Conservation (phyloP, 1,140 invertebrate genomes). For the Platorchestia sp. region DNA sequence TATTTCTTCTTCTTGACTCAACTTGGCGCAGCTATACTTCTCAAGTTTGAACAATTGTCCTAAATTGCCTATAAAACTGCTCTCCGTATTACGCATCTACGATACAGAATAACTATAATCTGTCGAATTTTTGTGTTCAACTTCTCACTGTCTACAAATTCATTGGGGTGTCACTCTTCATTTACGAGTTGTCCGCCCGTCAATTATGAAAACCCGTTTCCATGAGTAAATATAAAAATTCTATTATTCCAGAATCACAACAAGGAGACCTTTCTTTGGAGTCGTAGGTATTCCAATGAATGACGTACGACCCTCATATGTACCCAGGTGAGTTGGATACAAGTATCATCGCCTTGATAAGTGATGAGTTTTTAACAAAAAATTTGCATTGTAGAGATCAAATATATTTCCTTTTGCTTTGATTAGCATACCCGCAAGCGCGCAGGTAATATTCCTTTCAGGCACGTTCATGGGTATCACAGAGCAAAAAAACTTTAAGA, state of each 20-base stretch:
- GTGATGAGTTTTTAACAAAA: not conserved
- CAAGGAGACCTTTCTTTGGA: not conserved
- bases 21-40: not conserved
- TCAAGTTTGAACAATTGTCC: not conserved
- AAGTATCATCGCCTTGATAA: not conserved
- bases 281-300: not conserved
- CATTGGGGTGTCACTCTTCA: too few species aligned
- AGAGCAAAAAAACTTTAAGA: too few species aligned
- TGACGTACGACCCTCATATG: not conserved
- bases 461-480: too few species aligned
- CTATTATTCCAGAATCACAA: not conserved
- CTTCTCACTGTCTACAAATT: too few species aligned
- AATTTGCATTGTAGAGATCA: not conserved
- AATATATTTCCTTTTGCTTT: not conserved
- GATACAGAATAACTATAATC: not conserved
- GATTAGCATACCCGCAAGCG: not conserved
- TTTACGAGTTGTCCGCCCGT: too few species aligned
- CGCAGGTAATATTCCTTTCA: too few species aligned
- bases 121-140: not conserved
- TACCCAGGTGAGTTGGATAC: constrained; percentile 1
- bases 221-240: not conserved
- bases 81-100: not conserved
- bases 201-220: too few species aligned
- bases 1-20: not conserved
- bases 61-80: not conserved